Evolutionary conservation across 1,140 invertebrate genomes (phyloP).

Genomic region (Bombyx mandarina): DNA sequence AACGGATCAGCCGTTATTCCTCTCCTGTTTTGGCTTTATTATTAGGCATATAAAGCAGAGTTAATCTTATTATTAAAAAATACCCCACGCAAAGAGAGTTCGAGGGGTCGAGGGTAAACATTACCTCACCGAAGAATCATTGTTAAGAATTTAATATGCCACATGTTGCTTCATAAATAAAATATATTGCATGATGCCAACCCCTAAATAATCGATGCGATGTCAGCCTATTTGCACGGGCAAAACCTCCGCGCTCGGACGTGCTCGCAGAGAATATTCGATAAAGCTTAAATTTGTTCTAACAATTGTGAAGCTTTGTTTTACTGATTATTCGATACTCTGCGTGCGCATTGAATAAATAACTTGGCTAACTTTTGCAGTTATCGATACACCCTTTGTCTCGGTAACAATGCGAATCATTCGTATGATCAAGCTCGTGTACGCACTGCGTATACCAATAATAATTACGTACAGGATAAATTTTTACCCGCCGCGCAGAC

Average conservation of each 20-base stretch:
- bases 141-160: constrained; percentile 20
- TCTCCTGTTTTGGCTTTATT: too few relatives aligned
- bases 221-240: constrained; percentile 20
- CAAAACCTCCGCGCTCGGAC: constrained; percentile 7
- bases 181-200: constrained; percentile 2
- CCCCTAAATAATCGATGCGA: constrained; percentile 3
- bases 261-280: constrained; percentile 7
- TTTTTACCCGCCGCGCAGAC: too few relatives aligned
- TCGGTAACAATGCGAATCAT: constrained; percentile 1
- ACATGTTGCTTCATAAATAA: constrained; percentile 21
- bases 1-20: too few relatives aligned
- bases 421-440: too few relatives aligned
- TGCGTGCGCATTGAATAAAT: constrained; percentile 39
- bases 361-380: constrained; percentile 15
- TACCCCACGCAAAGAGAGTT: neutral
- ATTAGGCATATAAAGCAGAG: too few relatives aligned
- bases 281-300: constrained; percentile 56
- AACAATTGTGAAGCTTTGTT: constrained; percentile 42
- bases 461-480: too few relatives aligned
- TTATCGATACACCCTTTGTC: constrained; percentile 23
- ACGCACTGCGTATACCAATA: too few relatives aligned
- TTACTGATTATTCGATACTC: constrained; percentile 24
- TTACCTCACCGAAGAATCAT: constrained; percentile 12
- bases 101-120: constrained; percentile 3
- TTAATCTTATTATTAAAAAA: too few relatives aligned